Evolutionary conservation across 2,888 invertebrate species (phyloP), one percentile per base, ranked within the genome.

Genomic region (Mythimna albipuncta): DNA sequence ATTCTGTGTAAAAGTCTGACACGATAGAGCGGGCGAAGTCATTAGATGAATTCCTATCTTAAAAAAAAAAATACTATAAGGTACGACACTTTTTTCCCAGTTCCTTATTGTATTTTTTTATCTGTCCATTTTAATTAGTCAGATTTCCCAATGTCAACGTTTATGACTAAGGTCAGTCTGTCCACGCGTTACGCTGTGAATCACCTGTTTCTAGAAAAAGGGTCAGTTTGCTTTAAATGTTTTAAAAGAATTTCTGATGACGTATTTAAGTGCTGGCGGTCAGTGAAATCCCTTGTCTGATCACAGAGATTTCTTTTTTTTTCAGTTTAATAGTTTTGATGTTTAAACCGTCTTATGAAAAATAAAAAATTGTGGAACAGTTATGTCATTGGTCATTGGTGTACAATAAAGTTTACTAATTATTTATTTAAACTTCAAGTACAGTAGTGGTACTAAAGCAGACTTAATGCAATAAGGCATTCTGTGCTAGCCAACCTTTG

Each of bases 61-160:
- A 44, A 13, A 44, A 44, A 44, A 44, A 44, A 11, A 11, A 10
- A 3, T 44, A 13, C 13, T 13, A 13, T 13, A 44, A 13, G 13
- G 5, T 13, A 44, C 13, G 44, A 44, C 44, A 44, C 44, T 44
- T 19, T 26, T 55, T 35, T 61, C 7, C 16, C 41, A 21, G 13
- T 41, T 61, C 26, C 9, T 5, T 11, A 55, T 16, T 38, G 2
- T 35, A n/a, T 26, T 2, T 11, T 52, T 64, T 64, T 41, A 21
- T 32, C 0, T 13, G 21, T 55, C 44, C 52, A 70, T 64, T 75
- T 85, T 87, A 83, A 87, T 85, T 86, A 85, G 84, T 86, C 79
- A 79, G 72, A 64, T 75, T 77, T 80, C 63, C 64, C 79, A 84
- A 78, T 84, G 72, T 64, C 71, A 83, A 81, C 79, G 59, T 79